phyloP scores from a whole-genome alignment of 2,888 invertebrate species.

The Mimumesa dahlbomi region DNA sequence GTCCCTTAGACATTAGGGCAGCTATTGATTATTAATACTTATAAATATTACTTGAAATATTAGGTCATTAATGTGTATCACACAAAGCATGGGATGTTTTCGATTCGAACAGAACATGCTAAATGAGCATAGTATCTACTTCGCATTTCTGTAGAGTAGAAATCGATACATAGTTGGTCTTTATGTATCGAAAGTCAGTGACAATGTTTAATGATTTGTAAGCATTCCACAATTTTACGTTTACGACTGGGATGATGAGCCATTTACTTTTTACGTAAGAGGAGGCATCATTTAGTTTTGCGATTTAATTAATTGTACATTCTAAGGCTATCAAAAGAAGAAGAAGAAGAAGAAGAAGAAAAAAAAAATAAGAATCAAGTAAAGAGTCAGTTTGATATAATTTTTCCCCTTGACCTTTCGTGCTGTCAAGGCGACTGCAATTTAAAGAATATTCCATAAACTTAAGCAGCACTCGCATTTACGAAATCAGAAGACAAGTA shows the following conservation, averaged over 20 bases:
- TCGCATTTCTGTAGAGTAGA: constrained; percentile 55
- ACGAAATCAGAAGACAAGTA: constrained; percentile 13
- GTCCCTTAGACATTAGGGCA: constrained; percentile 72
- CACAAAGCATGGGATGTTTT: constrained; percentile 57
- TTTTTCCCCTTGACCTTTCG: constrained; percentile 17
- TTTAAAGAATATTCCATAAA: constrained; percentile 38
- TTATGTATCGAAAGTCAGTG: constrained; percentile 52
- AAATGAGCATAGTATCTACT: constrained; percentile 51
- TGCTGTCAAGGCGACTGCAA: constrained; percentile 12
- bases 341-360: too few relatives aligned
- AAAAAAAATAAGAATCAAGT: constrained; percentile 5
- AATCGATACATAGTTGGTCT: constrained; percentile 45
- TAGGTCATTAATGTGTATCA: constrained; percentile 65
- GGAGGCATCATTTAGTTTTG: constrained; percentile 49
- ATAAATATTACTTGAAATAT: constrained; percentile 65
- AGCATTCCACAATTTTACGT: constrained; percentile 69
- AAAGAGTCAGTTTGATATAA: constrained; percentile 20
- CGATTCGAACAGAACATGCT: constrained; percentile 47
- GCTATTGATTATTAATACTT: constrained; percentile 69
- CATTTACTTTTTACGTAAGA: constrained; percentile 47
- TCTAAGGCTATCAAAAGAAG: constrained; percentile 43
- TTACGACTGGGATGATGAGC: constrained; percentile 50
- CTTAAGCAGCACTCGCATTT: constrained; percentile 37
- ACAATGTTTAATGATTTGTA: constrained; percentile 48
- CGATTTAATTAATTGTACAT: constrained; percentile 65